A percentile compares a stretch with the other conserved stretches of the same genome.
Conservation (phyloP, 2,113 vertebrate genomes). For the Lophura nycthemera region DNA sequence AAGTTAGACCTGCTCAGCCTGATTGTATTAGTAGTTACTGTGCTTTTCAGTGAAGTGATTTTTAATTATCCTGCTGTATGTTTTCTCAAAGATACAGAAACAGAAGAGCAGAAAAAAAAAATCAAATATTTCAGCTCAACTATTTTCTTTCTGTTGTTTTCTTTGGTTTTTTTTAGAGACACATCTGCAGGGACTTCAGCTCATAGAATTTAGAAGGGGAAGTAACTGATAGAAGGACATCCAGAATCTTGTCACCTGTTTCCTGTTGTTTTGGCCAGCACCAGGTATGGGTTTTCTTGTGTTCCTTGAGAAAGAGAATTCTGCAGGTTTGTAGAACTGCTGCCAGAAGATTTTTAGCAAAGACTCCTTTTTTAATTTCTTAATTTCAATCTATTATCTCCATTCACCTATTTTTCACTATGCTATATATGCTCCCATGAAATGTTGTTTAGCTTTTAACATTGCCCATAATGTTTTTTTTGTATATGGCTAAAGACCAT, state of each 20-base stretch:
- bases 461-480: not conserved
- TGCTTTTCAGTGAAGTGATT: not conserved
- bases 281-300: not conserved
- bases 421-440: not conserved
- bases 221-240: not conserved
- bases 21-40: not conserved
- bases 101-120: not conserved
- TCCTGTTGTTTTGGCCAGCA: not conserved
- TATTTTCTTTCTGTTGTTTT: not conserved
- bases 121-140: not conserved
- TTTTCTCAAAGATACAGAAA: slow-evolving; percentile 2
- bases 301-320: not conserved
- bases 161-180: not conserved
- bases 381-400: not conserved
- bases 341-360: not conserved
- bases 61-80: not conserved
- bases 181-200: rapidly evolving
- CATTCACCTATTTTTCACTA: not conserved
- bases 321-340: not conserved
- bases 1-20: not conserved
- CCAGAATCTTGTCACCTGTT: not conserved
- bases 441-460: not conserved
- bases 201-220: not conserved
- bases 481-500: not conserved
- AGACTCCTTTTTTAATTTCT: not conserved